Percentiles rank a stretch among this genome's conserved stretches.
phyloP scores from a whole-genome alignment of 2,797 vertebrate species.

The Gobionotothen gibberifrons region DNA sequence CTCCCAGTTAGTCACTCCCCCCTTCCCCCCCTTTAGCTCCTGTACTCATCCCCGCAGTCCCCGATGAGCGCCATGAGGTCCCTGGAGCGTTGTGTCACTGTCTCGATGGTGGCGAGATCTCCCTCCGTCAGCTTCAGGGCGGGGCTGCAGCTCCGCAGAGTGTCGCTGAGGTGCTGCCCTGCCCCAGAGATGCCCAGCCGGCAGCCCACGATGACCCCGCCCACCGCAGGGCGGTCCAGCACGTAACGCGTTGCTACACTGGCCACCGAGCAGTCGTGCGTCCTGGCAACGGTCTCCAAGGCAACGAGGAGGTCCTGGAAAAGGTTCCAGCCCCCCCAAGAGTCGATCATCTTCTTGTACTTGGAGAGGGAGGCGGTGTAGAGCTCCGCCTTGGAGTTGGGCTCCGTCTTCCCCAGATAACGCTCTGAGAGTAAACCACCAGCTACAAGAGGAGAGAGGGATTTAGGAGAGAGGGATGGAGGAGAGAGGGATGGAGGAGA shows the following conservation, averaged over 20 bases:
- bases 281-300: conserved; percentile 55
- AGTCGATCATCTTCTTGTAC: conserved; percentile 68
- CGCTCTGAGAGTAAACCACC: conserved; percentile 65
- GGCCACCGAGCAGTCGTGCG: conserved; percentile 63
- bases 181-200: conserved; percentile 65
- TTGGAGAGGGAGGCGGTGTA: conserved; percentile 68
- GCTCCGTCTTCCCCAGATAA: conserved; percentile 57
- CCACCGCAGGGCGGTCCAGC: conserved; percentile 69
- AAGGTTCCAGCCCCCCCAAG: conserved; percentile 65
- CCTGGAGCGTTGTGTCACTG: conserved; percentile 51
- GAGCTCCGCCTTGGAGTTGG: conserved; percentile 56
- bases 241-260: conserved; percentile 62
- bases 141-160: conserved; percentile 60
- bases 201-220: conserved; percentile 69
- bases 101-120: conserved; percentile 50
- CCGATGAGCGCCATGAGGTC: conserved; percentile 58
- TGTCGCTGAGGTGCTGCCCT: conserved; percentile 66
- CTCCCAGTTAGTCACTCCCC: conserved; percentile 28
- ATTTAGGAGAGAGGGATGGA: no score
- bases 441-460: conserved; percentile 42
- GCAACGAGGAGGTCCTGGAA: conserved; percentile 71
- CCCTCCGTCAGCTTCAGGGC: conserved; percentile 52
- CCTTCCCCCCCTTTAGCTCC: conserved; percentile 44
- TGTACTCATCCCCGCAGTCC: conserved; percentile 71
- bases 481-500: conserved; percentile 1